phyloP scores from a whole-genome alignment of 2,113 vertebrate genomes.

The Proterorhinus semilunaris region DNA sequence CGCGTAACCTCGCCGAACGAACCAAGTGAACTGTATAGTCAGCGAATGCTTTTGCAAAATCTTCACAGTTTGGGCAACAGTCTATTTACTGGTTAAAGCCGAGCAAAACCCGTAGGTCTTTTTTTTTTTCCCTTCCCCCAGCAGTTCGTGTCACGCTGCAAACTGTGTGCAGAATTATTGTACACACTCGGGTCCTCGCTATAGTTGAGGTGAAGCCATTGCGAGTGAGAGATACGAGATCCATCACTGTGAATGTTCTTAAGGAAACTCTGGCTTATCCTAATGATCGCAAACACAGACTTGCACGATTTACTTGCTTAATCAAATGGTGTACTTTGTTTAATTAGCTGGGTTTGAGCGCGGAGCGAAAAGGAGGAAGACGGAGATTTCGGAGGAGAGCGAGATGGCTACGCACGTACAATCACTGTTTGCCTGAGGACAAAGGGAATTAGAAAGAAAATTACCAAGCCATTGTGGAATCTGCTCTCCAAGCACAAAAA shows the following conservation, averaged over 20 bases:
- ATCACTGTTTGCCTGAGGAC: constrained; percentile 69
- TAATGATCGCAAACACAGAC: constrained; percentile 73
- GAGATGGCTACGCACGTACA: constrained; percentile 60
- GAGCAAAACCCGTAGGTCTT: neutral
- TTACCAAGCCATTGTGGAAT: constrained; percentile 66
- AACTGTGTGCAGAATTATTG: constrained; percentile 35
- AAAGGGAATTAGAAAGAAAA: constrained; percentile 74
- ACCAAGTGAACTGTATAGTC: neutral
- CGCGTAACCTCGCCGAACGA: neutral
- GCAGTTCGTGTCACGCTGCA: neutral
- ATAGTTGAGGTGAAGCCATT: constrained; percentile 38
- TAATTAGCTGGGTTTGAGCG: constrained; percentile 74
- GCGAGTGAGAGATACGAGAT: constrained; percentile 57
- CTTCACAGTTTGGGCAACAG: neutral
- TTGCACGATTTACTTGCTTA: constrained; percentile 76
- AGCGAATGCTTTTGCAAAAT: neutral
- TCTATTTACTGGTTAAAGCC: neutral
- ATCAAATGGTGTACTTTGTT: constrained; percentile 74
- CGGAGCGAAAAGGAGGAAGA: constrained; percentile 36
- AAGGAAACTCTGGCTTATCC: constrained; percentile 66
- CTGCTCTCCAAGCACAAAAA: constrained; percentile 68
- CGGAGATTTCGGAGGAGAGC: constrained; percentile 41
- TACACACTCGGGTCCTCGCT: constrained; percentile 21
- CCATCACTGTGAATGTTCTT: constrained; percentile 72
- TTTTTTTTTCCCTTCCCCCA: neutral